Evolutionary conservation across 2,797 vertebrate species (phyloP).

Genomic region (Bryconaethiops microstoma): DNA sequence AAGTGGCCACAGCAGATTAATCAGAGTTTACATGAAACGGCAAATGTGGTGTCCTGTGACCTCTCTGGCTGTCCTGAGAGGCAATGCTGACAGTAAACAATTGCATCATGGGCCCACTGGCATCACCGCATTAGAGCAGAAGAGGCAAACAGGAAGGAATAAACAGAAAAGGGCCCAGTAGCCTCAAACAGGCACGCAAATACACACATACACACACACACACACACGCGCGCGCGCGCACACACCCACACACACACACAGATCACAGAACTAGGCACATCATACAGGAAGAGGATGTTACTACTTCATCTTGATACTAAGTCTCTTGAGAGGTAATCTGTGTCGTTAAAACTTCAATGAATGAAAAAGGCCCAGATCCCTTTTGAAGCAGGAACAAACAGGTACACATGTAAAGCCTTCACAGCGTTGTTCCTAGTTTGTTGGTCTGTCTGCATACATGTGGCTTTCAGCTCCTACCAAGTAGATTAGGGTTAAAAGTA

Average conservation of each 20-base stretch:
- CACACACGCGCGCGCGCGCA: background rate
- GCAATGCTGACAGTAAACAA: conserved; percentile 50
- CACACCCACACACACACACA: conserved; percentile 8
- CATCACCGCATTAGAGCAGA: conserved; percentile 38
- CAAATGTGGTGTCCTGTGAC: conserved; percentile 48
- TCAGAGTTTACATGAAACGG: conserved; percentile 47
- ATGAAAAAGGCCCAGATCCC: conserved; percentile 8
- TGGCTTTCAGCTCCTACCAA: background rate
- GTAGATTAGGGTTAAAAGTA: background rate
- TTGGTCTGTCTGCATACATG: background rate
- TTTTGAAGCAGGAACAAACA: background rate
- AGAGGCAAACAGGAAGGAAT: conserved; percentile 62
- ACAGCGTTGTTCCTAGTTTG: conserved; percentile 1
- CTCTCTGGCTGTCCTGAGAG: conserved; percentile 20
- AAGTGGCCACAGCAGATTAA: conserved; percentile 40
- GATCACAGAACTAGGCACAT: conserved; percentile 22
- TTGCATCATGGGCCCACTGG: conserved; percentile 57
- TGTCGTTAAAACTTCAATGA: conserved; percentile 31
- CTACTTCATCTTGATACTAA: conserved; percentile 41
- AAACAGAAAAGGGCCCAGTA: conserved; percentile 48
- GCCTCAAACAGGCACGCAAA: background rate
- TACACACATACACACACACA: background rate
- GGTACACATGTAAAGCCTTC: background rate
- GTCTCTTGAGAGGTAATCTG: conserved; percentile 35
- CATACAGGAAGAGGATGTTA: conserved; percentile 51